phyloP scores from a whole-genome alignment of 1,140 invertebrate species.

The Papilio machaon region DNA sequence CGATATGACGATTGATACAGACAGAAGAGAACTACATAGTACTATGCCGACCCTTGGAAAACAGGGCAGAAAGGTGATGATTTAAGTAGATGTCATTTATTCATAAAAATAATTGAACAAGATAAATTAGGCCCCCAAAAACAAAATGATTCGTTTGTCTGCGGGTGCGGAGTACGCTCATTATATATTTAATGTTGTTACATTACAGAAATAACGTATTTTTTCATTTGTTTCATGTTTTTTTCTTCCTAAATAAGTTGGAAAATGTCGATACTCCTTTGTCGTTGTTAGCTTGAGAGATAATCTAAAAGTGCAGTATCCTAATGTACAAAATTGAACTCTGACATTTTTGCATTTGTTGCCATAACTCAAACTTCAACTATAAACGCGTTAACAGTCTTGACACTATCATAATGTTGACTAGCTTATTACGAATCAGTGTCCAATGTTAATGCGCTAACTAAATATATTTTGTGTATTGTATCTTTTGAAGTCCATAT shows the following conservation, averaged over 20 bases:
- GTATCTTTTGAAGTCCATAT: slow-evolving; percentile 50
- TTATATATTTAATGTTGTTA: too few relatives aligned
- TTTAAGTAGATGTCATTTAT: too few relatives aligned
- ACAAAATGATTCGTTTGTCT: too few relatives aligned
- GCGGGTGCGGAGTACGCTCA: too few relatives aligned
- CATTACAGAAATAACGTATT: too few relatives aligned
- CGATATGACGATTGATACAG: neutral
- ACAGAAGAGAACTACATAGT: neutral
- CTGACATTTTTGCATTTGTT: neutral
- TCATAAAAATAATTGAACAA: too few relatives aligned
- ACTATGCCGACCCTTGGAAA: neutral
- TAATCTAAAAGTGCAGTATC: neutral
- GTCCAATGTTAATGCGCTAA: slow-evolving; percentile 36
- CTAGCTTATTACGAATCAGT: neutral
- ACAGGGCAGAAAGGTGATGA: too few relatives aligned
- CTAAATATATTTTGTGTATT: slow-evolving; percentile 50
- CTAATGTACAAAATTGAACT: neutral
- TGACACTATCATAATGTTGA: neutral
- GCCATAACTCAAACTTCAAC: neutral
- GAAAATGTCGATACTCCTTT: neutral
- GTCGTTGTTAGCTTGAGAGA: neutral
- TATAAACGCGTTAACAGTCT: slow-evolving; percentile 1
- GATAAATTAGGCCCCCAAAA: too few relatives aligned
- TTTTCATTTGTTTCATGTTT: neutral
- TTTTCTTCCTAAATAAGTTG: neutral